These are phyloP conservation scores for Scomber scombrus DNA, from an alignment of 2,113 vertebrate species.

Conservation along the genomic window DNA sequence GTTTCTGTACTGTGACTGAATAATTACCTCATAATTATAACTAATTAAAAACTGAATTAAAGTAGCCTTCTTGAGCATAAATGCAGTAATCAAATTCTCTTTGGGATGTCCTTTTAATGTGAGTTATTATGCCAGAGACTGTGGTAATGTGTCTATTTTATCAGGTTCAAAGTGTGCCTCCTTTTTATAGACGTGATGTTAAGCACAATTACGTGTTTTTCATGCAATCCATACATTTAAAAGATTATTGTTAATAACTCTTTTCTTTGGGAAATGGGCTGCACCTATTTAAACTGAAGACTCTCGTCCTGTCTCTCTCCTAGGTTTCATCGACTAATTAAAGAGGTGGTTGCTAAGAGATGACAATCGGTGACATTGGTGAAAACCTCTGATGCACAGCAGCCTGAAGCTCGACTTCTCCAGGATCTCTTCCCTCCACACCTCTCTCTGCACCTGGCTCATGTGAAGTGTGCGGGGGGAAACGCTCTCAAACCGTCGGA, in stretches of 20 bases:
- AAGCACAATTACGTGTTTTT: background rate
- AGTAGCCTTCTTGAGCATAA: too few species aligned
- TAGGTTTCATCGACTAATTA: conserved; percentile 80
- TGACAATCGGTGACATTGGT: conserved; percentile 64
- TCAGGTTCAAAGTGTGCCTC: background rate
- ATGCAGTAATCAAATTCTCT: background rate
- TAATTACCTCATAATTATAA: too few species aligned
- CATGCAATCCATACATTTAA: background rate
- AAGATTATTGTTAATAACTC: background rate
- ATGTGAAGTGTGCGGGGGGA: conserved; percentile 61
- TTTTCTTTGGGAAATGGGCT: conserved; percentile 1
- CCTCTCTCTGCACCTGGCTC: conserved; percentile 51
- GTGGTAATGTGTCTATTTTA: background rate
- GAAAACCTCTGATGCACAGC: conserved; percentile 74
- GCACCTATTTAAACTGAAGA: conserved; percentile 52
- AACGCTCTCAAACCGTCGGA: conserved; percentile 18
- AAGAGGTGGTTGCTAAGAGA: conserved; percentile 87
- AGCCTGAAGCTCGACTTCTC: conserved; percentile 67
- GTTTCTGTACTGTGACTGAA: too few species aligned
- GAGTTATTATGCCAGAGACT: background rate
- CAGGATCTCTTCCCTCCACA: conserved; percentile 46
- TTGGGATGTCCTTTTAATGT: background rate
- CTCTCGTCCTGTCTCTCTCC: conserved; percentile 62
- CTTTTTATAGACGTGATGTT: background rate
- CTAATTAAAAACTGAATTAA: too few species aligned